Percentiles rank a stretch among this genome's conserved stretches.
phyloP scores from a whole-genome alignment of 2,113 vertebrate species.

The Caloenas nicobarica region DNA sequence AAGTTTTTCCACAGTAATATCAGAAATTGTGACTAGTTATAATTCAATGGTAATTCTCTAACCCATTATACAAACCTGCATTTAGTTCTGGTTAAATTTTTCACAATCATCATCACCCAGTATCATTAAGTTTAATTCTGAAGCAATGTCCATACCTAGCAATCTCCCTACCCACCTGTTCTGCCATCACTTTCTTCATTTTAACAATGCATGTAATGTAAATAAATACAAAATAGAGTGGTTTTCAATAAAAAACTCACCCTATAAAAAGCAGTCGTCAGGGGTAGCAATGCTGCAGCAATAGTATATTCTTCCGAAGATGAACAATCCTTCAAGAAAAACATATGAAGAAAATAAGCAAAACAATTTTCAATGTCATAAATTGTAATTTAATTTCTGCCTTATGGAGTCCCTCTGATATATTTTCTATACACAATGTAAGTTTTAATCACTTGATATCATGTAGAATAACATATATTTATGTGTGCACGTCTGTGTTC shows the following conservation, averaged over 20 bases:
- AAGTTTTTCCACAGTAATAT: neutral
- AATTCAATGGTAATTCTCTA: neutral
- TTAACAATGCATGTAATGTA: neutral
- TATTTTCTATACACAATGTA: neutral
- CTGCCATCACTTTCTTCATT: neutral
- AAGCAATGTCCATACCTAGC: neutral
- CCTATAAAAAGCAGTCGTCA: slow-evolving; percentile 95
- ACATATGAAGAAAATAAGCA: slow-evolving; percentile 50
- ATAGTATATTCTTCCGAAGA: slow-evolving; percentile 93
- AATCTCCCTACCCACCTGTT: rapidly evolving
- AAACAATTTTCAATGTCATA: neutral
- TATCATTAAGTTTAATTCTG: neutral
- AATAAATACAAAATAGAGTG: neutral
- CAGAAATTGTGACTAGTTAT: neutral
- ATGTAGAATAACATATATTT: neutral
- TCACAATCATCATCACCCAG: neutral
- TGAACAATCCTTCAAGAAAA: slow-evolving; percentile 90
- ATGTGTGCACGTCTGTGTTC: neutral
- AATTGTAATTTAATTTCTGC: neutral
- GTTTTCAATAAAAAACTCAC: slow-evolving; percentile 77
- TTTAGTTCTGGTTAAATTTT: neutral
- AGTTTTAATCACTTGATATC: neutral
- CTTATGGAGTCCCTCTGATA: neutral
- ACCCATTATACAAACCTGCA: neutral
- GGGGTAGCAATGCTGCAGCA: slow-evolving; percentile 90